A percentile compares a stretch with the other conserved stretches of the same genome.
Conservation (phyloP, 1,140 invertebrate genomes). For the Drosophila punjabiensis region DNA sequence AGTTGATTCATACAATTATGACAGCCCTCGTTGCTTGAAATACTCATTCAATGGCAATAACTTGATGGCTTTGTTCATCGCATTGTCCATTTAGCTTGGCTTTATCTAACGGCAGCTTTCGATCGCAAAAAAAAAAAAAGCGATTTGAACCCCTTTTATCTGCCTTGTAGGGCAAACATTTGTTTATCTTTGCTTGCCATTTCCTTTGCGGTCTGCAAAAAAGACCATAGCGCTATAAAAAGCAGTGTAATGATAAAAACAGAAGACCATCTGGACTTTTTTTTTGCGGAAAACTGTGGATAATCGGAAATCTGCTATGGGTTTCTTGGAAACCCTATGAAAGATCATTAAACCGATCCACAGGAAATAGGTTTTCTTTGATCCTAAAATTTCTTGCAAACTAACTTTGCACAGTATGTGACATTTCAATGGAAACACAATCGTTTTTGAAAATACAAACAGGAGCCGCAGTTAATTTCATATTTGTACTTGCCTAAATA, state of each 20-base stretch:
- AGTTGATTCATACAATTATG: background rate
- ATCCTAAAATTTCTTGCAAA: background rate
- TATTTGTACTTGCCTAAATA: background rate
- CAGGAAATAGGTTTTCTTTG: constrained; percentile 1
- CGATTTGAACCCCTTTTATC: constrained; percentile 49
- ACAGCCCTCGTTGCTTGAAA: background rate
- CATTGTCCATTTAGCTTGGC: constrained; percentile 16
- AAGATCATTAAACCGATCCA: background rate
- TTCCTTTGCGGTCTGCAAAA: constrained; percentile 69
- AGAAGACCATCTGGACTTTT: constrained; percentile 33
- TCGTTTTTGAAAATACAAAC: background rate
- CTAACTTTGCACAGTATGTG: background rate
- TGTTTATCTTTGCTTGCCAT: constrained; percentile 62
- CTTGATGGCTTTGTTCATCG: constrained; percentile 20
- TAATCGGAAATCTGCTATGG: constrained; percentile 17
- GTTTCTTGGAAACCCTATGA: constrained; percentile 14
- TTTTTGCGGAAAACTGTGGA: constrained; percentile 41
- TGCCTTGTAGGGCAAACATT: constrained; percentile 51
- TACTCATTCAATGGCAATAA: constrained; percentile 8
- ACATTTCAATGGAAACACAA: background rate
- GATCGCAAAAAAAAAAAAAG: constrained; percentile 20
- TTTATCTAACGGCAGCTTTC: constrained; percentile 39
- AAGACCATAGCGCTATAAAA: constrained; percentile 15
- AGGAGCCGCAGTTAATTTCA: background rate
- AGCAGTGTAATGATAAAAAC: constrained; percentile 42